Conservation (phyloP, 2,888 invertebrate genomes). For the Drosophila emarginata region DNA sequence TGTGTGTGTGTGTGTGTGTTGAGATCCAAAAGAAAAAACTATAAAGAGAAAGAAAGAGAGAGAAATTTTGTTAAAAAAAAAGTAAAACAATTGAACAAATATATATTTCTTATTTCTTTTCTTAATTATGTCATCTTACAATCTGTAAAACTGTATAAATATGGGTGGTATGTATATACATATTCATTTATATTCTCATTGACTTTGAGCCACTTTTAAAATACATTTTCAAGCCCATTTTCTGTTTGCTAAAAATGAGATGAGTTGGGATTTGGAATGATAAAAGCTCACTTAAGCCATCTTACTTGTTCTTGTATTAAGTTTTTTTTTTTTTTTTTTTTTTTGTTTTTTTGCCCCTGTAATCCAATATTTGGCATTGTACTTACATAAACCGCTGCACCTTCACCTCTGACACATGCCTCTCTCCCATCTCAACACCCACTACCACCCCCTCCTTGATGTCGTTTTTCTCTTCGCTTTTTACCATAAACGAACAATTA, state of each 20-base stretch:
- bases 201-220: constrained; percentile 27
- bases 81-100: constrained; percentile 31
- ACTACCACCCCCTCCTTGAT: constrained; percentile 36
- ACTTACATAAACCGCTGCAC: constrained; percentile 43
- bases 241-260: background rate
- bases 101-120: constrained; percentile 1
- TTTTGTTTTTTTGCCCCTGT: constrained; percentile 13
- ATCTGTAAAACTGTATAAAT: background rate
- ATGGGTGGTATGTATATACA: background rate
- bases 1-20: constrained; percentile 28
- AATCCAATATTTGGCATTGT: constrained; percentile 62
- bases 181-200: background rate
- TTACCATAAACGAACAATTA: constrained; percentile 56
- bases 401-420: background rate
- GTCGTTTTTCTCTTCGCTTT: background rate
- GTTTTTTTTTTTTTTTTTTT: background rate
- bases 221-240: constrained; percentile 27
- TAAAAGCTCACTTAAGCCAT: constrained; percentile 2
- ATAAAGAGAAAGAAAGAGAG: constrained; percentile 5
- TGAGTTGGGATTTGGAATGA: background rate
- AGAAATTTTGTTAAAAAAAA: constrained; percentile 13
- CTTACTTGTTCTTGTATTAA: background rate
- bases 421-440: constrained; percentile 17
- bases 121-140: constrained; percentile 19
- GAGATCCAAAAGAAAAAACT: constrained; percentile 52